Percentiles rank a stretch among this genome's conserved stretches.
These are phyloP conservation scores for Odontocolon sp. DNA, from an alignment of 2,888 invertebrate genomes.

Conservation along the genomic window DNA sequence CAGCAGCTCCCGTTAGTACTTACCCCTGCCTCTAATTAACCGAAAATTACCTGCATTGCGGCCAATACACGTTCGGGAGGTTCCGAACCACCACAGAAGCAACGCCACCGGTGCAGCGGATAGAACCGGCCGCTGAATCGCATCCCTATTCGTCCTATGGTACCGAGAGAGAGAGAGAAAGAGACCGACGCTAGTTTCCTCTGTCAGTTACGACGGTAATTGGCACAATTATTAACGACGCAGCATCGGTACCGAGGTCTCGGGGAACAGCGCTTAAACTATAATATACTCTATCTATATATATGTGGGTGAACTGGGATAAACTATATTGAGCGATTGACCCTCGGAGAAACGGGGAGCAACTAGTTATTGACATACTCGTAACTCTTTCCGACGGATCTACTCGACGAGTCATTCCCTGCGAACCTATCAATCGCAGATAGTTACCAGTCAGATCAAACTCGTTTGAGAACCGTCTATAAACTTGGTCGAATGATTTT, in stretches of 20 bases:
- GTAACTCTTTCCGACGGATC: no score
- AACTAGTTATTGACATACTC: no score
- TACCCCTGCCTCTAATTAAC: constrained; percentile 70
- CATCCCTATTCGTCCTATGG: neutral
- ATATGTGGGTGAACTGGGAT: neutral
- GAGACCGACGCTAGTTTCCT: constrained; percentile 35
- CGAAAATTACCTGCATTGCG: constrained; percentile 71
- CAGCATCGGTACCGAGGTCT: neutral
- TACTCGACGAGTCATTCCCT: no score
- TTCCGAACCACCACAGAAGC: neutral
- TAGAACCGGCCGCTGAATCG: constrained; percentile 20
- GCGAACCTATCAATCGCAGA: no score
- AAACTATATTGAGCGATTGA: no score
- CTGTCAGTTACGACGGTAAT: constrained; percentile 61
- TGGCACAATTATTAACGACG: constrained; percentile 66
- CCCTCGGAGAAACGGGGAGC: no score
- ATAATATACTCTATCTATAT: neutral
- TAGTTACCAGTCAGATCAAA: no score
- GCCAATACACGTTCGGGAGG: constrained; percentile 57
- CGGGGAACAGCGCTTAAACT: no score
- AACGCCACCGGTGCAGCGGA: constrained; percentile 18
- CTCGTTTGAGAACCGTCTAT: no score
- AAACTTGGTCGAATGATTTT: no score
- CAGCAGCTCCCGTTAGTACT: constrained; percentile 36
- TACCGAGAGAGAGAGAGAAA: no score